Conservation (phyloP, 1,140 invertebrate genomes). For the Triops longicaudatus region DNA sequence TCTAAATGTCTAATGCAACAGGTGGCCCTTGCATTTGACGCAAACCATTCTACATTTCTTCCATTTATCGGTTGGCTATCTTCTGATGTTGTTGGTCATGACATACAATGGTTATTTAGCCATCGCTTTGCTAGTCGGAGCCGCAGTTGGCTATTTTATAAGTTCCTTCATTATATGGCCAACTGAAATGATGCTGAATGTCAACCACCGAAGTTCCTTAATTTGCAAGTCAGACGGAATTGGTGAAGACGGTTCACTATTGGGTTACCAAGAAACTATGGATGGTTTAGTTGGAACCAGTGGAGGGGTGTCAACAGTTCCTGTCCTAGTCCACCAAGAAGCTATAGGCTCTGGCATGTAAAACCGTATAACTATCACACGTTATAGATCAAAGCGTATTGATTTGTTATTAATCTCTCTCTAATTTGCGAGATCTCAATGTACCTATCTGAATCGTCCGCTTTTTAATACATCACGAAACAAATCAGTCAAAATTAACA, state of each 20-base stretch:
- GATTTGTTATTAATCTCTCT: not conserved
- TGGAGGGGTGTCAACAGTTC: not conserved
- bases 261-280: not conserved
- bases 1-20: not conserved
- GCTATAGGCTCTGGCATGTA: not conserved
- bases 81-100: constrained; percentile 25
- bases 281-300: not conserved
- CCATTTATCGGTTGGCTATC: constrained; percentile 23
- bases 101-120: constrained; percentile 26
- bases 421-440: not conserved
- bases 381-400: not conserved
- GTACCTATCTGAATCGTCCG: not conserved
- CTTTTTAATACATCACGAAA: not conserved
- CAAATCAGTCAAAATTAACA: too few relatives aligned
- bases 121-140: constrained; percentile 17
- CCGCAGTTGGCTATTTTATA: constrained; percentile 14
- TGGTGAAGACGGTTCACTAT: not conserved
- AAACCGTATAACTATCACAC: not conserved
- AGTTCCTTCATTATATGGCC: not conserved
- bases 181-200: not conserved
- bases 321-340: not conserved
- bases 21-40: constrained; percentile 19
- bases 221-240: not conserved
- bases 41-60: constrained; percentile 22
- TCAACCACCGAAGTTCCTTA: not conserved